Base-by-base conservation (phyloP, 2,888 invertebrate genomes). In the Pemphredon lugubris region DNA sequence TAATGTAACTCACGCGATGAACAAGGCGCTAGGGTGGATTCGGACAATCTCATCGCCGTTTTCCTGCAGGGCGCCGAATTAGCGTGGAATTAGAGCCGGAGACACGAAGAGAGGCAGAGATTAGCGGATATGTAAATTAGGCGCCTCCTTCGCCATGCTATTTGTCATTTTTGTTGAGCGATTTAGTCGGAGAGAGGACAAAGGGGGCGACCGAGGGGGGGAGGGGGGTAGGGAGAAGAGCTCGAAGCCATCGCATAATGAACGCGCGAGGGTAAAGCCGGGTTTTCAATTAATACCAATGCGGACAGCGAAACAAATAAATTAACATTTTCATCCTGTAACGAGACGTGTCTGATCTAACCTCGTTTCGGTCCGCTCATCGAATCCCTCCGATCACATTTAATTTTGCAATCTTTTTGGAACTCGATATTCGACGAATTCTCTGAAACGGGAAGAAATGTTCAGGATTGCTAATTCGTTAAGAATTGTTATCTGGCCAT, bases 121-220 rank as follows among this genome's bases (percentile, higher is more conserved):
- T 83, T 83, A 85, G 79, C 79, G 74, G 74, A 79, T 79, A 83
- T 84, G 84, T 82, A 86, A 85, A 86, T 86, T 77, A 77, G 75
- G 68, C 73, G 76, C 40, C 81, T 82, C 71, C 79, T 82, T 82
- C 61, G 79, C 63, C 63, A 53, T n/a, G 79, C 81, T 82, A 81
- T 83, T 84, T 84, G 77, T 84, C 86, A 86, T 86, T 86, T 84
- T 82, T 84, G 73, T 69, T 47, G 69, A 60, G 61, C 44, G 32
- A 37, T 65, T 64, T 74, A 66, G 51, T 47, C 6, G 21, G 39
- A 57, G 67, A 44, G 30, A 42, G 23, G 3, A 26, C 53, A 26
- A 30, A 30, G 50, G 53, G 9, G 54, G 34, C 51, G 55, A 45
- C n/a, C n/a, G n/a, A n/a, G n/a, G n/a, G n/a, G n/a, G n/a, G n/a